Percentiles rank a stretch among this genome's conserved stretches.
phyloP scores from a whole-genome alignment of 2,888 invertebrate species.

The Stramonita haemastoma region DNA sequence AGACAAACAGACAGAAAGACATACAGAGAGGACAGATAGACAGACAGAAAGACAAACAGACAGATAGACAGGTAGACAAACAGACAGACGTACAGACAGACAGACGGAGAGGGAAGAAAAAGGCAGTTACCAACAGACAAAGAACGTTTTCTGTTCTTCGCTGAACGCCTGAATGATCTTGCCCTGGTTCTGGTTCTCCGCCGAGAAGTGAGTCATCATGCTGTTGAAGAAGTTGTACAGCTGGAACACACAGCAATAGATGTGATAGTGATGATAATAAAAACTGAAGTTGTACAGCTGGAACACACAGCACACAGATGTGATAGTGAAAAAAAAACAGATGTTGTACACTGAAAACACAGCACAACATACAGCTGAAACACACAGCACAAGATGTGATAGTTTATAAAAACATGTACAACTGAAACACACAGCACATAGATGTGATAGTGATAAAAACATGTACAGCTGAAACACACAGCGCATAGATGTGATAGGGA shows the following conservation, averaged over 20 bases:
- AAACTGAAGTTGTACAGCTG: background rate
- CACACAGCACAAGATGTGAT: slow-evolving; percentile 91
- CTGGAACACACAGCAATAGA: slow-evolving; percentile 80
- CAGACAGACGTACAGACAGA: background rate
- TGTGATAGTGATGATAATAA: background rate
- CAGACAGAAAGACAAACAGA: background rate
- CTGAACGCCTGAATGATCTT: slow-evolving; percentile 57
- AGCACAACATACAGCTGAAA: too few species aligned
- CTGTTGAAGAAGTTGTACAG: slow-evolving; percentile 96
- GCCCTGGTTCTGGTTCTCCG: slow-evolving; percentile 56
- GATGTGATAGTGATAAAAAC: background rate
- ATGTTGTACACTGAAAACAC: slow-evolving; percentile 86
- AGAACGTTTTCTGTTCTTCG: slow-evolving; percentile 26
- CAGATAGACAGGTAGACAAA: too few species aligned
- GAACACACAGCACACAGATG: slow-evolving; percentile 71
- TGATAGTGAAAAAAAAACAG: too few species aligned
- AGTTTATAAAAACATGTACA: slow-evolving; percentile 80
- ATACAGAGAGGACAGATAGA: background rate
- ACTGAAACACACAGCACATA: slow-evolving; percentile 81
- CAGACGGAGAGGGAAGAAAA: background rate
- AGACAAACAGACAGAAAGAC: background rate
- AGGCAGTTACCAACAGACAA: slow-evolving; percentile 27
- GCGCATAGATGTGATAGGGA: background rate
- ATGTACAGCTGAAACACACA: background rate
- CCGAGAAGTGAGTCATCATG: slow-evolving; percentile 89